phyloP scores from a whole-genome alignment of 1,140 invertebrate genomes.

The Hesperophylax magnus region DNA sequence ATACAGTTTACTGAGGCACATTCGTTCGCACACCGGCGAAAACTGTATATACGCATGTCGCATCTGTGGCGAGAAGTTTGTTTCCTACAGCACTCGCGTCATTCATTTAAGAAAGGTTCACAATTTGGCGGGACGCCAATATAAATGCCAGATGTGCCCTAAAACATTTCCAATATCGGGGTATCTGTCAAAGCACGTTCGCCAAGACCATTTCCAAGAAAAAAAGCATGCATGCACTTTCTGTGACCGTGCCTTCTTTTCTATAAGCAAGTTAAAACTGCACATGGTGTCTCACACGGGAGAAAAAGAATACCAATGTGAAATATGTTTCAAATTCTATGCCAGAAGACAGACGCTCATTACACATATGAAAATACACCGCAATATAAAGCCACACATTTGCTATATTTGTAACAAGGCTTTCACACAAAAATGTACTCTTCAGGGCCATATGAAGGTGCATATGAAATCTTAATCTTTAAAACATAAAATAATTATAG shows the following conservation, averaged over 20 bases:
- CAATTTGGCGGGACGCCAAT: conserved; percentile 18
- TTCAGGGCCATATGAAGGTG: conserved; percentile 66
- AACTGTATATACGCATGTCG: conserved; percentile 48
- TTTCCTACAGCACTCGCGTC: conserved; percentile 43
- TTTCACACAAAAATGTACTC: conserved; percentile 68
- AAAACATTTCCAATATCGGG: conserved; percentile 41
- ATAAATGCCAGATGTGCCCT: conserved; percentile 48
- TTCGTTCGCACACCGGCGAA: conserved; percentile 45
- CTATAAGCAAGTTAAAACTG: conserved; percentile 34
- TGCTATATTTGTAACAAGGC: conserved; percentile 71
- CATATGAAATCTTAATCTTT: conserved; percentile 48
- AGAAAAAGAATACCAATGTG: conserved; percentile 73
- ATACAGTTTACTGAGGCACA: conserved; percentile 47
- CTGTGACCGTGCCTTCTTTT: conserved; percentile 48
- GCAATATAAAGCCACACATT: conserved; percentile 69
- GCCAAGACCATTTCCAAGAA: conserved; percentile 50
- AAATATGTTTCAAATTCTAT: conserved; percentile 72
- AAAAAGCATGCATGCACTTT: conserved; percentile 39
- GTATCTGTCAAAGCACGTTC: conserved; percentile 46
- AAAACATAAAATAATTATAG: no score
- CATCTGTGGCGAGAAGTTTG: conserved; percentile 46
- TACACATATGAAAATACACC: conserved; percentile 79
- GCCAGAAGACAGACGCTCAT: conserved; percentile 79
- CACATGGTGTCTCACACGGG: conserved; percentile 77
- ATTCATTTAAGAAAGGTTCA: conserved; percentile 47